Conservation (phyloP, 2,888 invertebrate species). For the Sthenelais limicola region DNA sequence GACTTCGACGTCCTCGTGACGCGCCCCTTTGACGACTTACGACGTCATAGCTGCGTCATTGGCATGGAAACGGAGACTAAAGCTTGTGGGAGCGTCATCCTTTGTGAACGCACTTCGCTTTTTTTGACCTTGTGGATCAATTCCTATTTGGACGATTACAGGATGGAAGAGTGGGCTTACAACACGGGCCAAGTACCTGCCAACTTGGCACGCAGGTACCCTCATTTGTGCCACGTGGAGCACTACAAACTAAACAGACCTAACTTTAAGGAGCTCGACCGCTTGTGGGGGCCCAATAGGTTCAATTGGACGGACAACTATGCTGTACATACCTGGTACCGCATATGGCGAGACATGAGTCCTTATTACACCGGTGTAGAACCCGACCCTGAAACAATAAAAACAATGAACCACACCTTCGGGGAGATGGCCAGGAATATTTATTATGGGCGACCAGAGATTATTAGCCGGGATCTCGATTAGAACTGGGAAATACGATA, state of each 20-base stretch:
- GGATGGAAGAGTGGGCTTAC: constrained; percentile 56
- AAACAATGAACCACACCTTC: constrained; percentile 52
- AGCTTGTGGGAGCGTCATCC: constrained; percentile 55
- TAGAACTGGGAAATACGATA: not conserved
- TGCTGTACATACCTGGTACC: constrained; percentile 61
- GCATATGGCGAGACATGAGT: constrained; percentile 52
- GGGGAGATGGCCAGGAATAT: constrained; percentile 54
- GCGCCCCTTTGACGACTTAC: constrained; percentile 51
- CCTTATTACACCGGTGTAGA: constrained; percentile 51
- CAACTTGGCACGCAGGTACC: constrained; percentile 52
- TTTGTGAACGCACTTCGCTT: constrained; percentile 51
- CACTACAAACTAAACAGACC: constrained; percentile 50
- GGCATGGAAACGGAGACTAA: constrained; percentile 50
- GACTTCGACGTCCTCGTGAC: constrained; percentile 54
- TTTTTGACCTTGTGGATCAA: constrained; percentile 56
- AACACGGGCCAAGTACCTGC: constrained; percentile 56
- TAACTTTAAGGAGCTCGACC: constrained; percentile 53
- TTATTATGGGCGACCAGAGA: constrained; percentile 47
- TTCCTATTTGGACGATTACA: constrained; percentile 55
- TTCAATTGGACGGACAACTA: constrained; percentile 56
- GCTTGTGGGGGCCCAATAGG: constrained; percentile 51
- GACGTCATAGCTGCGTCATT: constrained; percentile 50
- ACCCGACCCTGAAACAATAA: constrained; percentile 53
- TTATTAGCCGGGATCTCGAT: constrained; percentile 36
- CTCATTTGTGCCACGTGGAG: constrained; percentile 54